Evolutionary conservation across 2,113 vertebrate genomes (phyloP), one percentile per base, ranked within the genome.

Genomic region (Paradoxurus hermaphroditus): DNA sequence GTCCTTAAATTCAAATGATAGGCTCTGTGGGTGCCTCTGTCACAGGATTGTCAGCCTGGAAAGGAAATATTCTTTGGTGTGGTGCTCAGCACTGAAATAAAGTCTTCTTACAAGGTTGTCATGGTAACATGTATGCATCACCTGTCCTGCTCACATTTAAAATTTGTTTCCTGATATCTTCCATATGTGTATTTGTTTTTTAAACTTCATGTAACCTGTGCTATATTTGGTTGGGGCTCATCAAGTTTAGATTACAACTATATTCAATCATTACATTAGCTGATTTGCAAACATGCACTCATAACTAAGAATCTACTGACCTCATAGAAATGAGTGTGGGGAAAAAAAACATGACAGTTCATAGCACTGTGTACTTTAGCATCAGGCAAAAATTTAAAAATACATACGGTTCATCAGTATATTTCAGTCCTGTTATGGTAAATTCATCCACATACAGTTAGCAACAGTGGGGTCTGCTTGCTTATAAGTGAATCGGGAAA

Each of bases 1-100:
- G 95, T 96, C 62, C n/a, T 97, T 93, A 95, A 96, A 97, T 93
- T 96, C 63, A 92, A 75, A 95, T 90, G 93, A 95, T 96, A 97
- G n/a, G 8, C 79, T 95, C 95, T 67, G 36, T 94, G 86, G 79
- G 86, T 96, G 36, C 68, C 63, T 86, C 73, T 81, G 49, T 94
- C 46, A 97, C 25, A 89, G 65, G 95, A 86, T 25, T 34, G 44
- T 85, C 46, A 39, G 10, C 65, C 97, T 93, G 78, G 86, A 93
- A 97, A 95, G 39, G 67, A 96, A 70, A 87, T 90, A 84, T 97
- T 95, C 78, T 51, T 95, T 87, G 62, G 51, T 75, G 49, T 96
- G 67, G 39, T 92, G 73, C 63, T 94, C 89, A 95, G 78, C 62
- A 44, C 19, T 34, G 23, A 90, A 93, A 97, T 96, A 96, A 95